Evolutionary conservation across 2,113 vertebrate genomes (phyloP).

Genomic region (Sporophila hypoxantha): DNA sequence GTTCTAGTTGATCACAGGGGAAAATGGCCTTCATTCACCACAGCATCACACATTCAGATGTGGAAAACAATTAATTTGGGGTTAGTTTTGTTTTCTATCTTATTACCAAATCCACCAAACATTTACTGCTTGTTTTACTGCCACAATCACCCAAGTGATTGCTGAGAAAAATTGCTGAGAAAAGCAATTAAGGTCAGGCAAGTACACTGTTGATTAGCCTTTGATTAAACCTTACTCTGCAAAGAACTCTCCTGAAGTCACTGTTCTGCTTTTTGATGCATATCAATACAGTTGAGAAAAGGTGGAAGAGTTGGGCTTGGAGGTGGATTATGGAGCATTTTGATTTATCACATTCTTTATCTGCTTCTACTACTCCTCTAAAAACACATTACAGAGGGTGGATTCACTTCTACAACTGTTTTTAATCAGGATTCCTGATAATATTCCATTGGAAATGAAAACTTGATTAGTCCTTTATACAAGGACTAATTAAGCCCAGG

Average conservation of each 20-base stretch:
- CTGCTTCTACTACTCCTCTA: neutral
- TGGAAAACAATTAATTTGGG: neutral
- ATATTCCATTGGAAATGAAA: neutral
- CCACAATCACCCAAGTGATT: neutral
- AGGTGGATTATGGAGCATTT: neutral
- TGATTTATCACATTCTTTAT: neutral
- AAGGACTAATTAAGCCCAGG: neutral
- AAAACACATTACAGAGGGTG: neutral
- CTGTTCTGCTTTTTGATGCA: neutral
- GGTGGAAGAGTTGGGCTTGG: neutral
- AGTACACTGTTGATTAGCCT: neutral
- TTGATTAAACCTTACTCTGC: neutral
- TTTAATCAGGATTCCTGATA: neutral
- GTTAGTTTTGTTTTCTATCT: neutral
- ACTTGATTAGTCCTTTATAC: neutral
- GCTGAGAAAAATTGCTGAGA: neutral
- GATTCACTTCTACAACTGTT: neutral
- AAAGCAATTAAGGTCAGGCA: neutral
- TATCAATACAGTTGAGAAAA: neutral
- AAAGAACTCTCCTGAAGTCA: neutral
- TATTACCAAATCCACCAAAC: neutral
- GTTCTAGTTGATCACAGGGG: neutral
- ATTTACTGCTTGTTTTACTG: neutral
- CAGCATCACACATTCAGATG: neutral
- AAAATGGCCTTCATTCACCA: neutral